Conservation (phyloP, 2,113 vertebrate genomes). For the Haplotaxodon microlepis region DNA sequence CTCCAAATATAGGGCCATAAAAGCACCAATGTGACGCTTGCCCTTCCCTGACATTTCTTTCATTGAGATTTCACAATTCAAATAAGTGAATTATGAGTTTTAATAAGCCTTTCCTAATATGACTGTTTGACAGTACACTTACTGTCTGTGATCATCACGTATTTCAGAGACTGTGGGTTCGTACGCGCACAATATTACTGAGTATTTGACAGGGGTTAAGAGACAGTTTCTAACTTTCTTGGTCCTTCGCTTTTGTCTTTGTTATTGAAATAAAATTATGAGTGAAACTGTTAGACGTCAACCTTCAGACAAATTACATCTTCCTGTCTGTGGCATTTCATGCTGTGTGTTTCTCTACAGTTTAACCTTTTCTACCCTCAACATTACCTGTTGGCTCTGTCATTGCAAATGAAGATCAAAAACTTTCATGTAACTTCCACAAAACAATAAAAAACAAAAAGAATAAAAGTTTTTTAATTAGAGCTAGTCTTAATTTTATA, state of each 20-base stretch:
- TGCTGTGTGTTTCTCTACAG: not conserved
- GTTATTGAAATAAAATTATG: not conserved
- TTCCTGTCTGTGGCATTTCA: not conserved
- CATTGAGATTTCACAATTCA: constrained; percentile 53
- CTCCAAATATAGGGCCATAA: constrained; percentile 64
- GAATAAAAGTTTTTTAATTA: not conserved
- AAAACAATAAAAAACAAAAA: not conserved
- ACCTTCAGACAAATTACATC: not conserved
- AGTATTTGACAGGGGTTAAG: constrained; percentile 1
- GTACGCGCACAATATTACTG: constrained; percentile 8
- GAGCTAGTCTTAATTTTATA: not conserved
- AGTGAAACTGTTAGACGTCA: not conserved
- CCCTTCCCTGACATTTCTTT: constrained; percentile 61
- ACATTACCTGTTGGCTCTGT: not conserved
- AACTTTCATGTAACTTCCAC: not conserved
- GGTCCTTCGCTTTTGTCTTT: not conserved
- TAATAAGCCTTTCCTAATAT: constrained; percentile 62
- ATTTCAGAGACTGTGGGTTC: constrained; percentile 10
- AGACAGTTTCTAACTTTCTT: not conserved
- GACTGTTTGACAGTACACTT: constrained; percentile 56
- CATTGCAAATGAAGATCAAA: not conserved
- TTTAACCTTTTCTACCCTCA: not conserved
- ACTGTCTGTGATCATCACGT: constrained; percentile 40
- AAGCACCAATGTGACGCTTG: constrained; percentile 64
- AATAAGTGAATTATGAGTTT: constrained; percentile 66